These are phyloP conservation scores for Idaea biselata DNA, from an alignment of 2,888 invertebrate species.

Conservation along the genomic window DNA sequence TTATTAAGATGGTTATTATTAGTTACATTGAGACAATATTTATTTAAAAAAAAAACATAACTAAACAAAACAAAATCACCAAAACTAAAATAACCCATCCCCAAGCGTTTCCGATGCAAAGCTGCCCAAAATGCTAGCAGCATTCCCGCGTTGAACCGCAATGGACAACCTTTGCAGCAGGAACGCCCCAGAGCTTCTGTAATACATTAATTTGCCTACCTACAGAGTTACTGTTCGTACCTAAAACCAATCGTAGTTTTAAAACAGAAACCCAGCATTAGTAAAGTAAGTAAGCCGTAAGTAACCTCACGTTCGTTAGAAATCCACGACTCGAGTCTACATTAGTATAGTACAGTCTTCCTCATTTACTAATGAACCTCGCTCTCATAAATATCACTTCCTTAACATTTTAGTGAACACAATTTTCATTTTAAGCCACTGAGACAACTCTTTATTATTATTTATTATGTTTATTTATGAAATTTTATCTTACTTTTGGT, in stretches of 20 bases:
- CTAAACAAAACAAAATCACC: no score
- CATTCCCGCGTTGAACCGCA: no score
- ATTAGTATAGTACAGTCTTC: neutral
- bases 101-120: no score
- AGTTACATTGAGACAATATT: no score
- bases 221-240: no score
- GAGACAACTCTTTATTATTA: conserved; percentile 64
- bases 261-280: neutral
- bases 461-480: conserved; percentile 49
- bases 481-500: conserved; percentile 26
- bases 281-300: neutral
- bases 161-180: no score
- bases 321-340: conserved; percentile 4
- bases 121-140: no score
- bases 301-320: conserved; percentile 1
- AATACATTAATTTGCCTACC: no score
- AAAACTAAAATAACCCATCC: no score
- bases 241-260: neutral
- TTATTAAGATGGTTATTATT: no score
- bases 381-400: conserved; percentile 72
- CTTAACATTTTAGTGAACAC: conserved; percentile 67
- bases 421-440: conserved; percentile 75
- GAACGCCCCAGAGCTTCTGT: no score
- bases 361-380: conserved; percentile 27
- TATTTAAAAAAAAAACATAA: no score